Base-by-base conservation (phyloP, 2,797 vertebrate species). In the Gymnopithys bicolor region DNA sequence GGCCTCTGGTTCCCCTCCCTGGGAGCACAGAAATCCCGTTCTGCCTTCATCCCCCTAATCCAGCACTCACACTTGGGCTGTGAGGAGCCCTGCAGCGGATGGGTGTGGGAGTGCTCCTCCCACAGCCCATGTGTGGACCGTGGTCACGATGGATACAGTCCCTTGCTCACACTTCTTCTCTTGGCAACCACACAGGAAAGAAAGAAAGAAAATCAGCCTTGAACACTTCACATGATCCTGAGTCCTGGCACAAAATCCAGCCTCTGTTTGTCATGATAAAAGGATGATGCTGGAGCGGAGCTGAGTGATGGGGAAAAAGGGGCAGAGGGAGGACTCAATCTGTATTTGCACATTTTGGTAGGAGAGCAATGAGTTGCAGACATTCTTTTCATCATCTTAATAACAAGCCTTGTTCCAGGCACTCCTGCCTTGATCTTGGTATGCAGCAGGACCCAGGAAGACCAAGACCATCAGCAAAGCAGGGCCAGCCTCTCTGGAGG, bases 61-160 rank as follows among this genome's bases (percentile, higher is more conserved):
- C 6, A 1, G 25, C 45, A n/a, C 12, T 43, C 14, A 1, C 1
- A 48, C 41, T 41, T 6, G 12, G 4, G 67, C 74, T 69, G 45
- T 10, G 12, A 69, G 83, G 46, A 63, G 56, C 49, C 67, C 55
- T 13, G 64, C 1, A 2, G 9, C 0, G 9, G 25, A 7, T 1
- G 5, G 56, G 30, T 3, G 2, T 18, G 1, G 69, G 41, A 84
- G 23, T 0, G 1, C 30, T 85, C 37, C 82, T 77, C 0, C 0
- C 48, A 16, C 1, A 0, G 7, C 7, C 51, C 51, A 28, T 0
- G 5, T 46, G 77, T 3, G 0, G 18, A 19, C 17, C 1, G 1
- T 4, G 35, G 45, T 37, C 87, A 76, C 0, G 0, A 60, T 5
- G 59, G 76, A 48, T 13, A 43, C 52, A 19, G 37, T 14, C 59